Evolutionary conservation across 2,888 invertebrate species (phyloP), one percentile per base, ranked within the genome.

Genomic region (Orthosia incerta): DNA sequence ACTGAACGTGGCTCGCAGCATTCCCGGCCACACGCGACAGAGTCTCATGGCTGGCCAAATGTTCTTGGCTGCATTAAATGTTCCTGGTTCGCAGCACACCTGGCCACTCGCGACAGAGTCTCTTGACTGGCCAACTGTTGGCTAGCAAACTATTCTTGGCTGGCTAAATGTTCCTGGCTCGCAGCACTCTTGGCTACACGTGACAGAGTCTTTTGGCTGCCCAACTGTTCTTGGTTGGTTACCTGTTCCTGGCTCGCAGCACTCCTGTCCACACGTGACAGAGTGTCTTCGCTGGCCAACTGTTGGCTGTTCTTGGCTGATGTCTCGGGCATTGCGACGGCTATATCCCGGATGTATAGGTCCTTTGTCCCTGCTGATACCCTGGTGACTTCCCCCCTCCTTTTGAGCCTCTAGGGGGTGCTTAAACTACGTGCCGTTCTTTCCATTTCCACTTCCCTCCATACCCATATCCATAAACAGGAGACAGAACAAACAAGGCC

Each of bases 101-200:
- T 59, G 39, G 39, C 39, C 39, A 39, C 39, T 7, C 0, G 31
- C 2, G 5, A 31, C 60, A 18, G 7, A 31, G 31, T 31, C 7
- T 31, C n/a, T n/a, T 51, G 51, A 48, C 66, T 79, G 53, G 63
- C 65, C 11, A 72, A 61, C 9, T 64, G 18, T 51, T 68, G 64
- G 20, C 76, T 70, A 50, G 9, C 3, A 26, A 26, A 59, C 15
- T 71, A 59, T 56, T 79, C 68, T 12, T 69, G 68, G 20, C 60
- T 65, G 56, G 56, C 26, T 11, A 56, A 16, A 0, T 26, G 57
- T 57, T 31, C 57, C 57, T 56, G 56, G 3, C 26, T 26, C 0
- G 50, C 55, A n/a, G 18, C 62, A 62, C 69, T 46, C 46, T 62
- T 62, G 4, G 20, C 51, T 4, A 15, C 26, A 39, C 60, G 59